Base-by-base conservation (phyloP, 1,140 invertebrate genomes). In the Zaprionus ghesquierei region DNA sequence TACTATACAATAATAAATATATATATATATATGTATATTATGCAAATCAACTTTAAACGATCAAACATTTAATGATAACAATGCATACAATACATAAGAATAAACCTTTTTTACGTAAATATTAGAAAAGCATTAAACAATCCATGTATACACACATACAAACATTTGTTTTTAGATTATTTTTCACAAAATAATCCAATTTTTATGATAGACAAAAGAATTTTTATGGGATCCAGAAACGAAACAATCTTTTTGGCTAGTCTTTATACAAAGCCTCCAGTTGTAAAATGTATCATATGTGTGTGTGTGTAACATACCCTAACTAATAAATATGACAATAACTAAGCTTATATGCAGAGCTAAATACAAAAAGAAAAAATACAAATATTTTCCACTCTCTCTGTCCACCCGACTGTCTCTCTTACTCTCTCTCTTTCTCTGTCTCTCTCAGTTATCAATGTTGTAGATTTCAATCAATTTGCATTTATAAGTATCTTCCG, bases 21-120 rank as follows among this genome's bases (percentile, higher is more conserved):
- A 72, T 60, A 58, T 78, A 72, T 58, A 74, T 77, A 66, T 72
- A 71, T 78, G 62, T 76, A 75, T 76, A 78, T 66, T 75, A 71
- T 79, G 69, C 59, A 76, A 79, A 72, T 33, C 76, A 81, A 79
- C 64, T 64, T 80, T 84, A 87, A 86, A 79, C 50, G 64, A 82
- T 75, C 66, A 63, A 81, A 72, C 75, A 75, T 77, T 75, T 56
- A 87, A 76, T 56, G 68, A 86, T 71, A 85, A 77, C 75, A 82
- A 75, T 78, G 63, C 80, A 84, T 84, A 79, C 62, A 77, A 41
- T 66, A 75, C 70, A 63, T 69, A 46, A 58, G 31, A 35, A 53
- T 41, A 41, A 20, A 35, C 78, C 75, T 68, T 50, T 69, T 69
- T 69, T 81, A 81, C 62, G 79, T 86, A 79, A 73, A 73, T 73